Conservation (phyloP, 2,888 invertebrate species). For the Drosophila kanekoi region DNA sequence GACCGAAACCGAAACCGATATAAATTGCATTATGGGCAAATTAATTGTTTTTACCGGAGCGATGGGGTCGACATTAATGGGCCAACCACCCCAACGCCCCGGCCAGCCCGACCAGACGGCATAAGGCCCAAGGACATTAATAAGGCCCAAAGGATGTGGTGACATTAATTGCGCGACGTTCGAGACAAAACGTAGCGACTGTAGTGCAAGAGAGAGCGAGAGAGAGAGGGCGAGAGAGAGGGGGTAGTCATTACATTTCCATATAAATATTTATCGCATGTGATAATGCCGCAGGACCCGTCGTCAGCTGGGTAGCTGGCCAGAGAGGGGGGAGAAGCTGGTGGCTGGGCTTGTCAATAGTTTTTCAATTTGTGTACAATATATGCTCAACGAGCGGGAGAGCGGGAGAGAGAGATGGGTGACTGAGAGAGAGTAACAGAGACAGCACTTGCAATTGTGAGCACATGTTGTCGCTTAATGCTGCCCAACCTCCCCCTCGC, state of each 20-base stretch:
- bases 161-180: constrained; percentile 78
- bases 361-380: constrained; percentile 75
- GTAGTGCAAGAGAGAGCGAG: background rate
- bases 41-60: constrained; percentile 77
- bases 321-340: background rate
- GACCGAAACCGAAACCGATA: constrained; percentile 69
- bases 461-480: constrained; percentile 51
- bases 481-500: background rate
- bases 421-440: background rate
- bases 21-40: constrained; percentile 81
- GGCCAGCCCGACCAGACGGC: constrained; percentile 21
- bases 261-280: constrained; percentile 81
- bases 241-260: constrained; percentile 77
- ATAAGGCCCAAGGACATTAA: constrained; percentile 72
- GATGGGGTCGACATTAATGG: constrained; percentile 68
- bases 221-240: background rate
- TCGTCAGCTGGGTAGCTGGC: background rate
- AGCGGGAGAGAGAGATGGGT: background rate
- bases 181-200: constrained; percentile 26
- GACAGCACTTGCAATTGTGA: constrained; percentile 55
- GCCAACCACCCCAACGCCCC: constrained; percentile 14
- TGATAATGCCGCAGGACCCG: constrained; percentile 66
- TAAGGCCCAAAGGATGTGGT: constrained; percentile 82
- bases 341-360: constrained; percentile 62
- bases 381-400: constrained; percentile 2